Base-by-base conservation (phyloP, 1,140 invertebrate species). In the Anagrus nilaparvatae region DNA sequence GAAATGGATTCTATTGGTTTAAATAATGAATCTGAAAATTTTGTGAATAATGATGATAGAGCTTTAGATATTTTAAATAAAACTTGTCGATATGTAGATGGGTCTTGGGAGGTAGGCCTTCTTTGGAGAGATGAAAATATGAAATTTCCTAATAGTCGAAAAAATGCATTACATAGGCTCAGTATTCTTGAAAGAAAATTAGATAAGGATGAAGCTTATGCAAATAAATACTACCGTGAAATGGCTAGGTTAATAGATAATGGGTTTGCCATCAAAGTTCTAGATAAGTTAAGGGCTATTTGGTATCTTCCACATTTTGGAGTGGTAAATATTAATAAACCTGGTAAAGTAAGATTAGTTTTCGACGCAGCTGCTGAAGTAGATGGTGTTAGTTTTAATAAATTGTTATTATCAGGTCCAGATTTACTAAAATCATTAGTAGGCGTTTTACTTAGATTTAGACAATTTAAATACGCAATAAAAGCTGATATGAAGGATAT, bases 401-500 rank as follows among this genome's bases (percentile, higher is more conserved):
- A 57, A 39, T 19, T 19, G 5, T 35, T 59, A 23, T 18, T 58
- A 17, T 46, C 44, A 3, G 59, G 59, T 8, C 60, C 59, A 0
- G 53, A 60, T 33, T 28, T 59, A 4, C 31, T 53, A 1, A 38
- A 53, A 9, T 50, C 49, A 13, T 33, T 62, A 5, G 14, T 49
- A 14, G 56, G 50, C 1, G 54, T 61, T 6, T 14, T 62, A 6
- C 49, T 61, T n/a, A 39, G 53, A 6, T 64, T 64, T 32, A 21
- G 61, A 7, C 35, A 54, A 39, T 36, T 43, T 10, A 2, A 7
- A 2, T 32, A 60, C 2, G 56, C 57, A 1, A 30, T 64, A 3
- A 49, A 10, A 5, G 59, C 46, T 8, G 64, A 63, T 20, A 61
- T 63, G 1, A 32, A 41, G 29, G 61, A 65, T 14, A 68, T 65